phyloP scores from a whole-genome alignment of 2,888 invertebrate species.

The Lepidochrysops patricia region DNA sequence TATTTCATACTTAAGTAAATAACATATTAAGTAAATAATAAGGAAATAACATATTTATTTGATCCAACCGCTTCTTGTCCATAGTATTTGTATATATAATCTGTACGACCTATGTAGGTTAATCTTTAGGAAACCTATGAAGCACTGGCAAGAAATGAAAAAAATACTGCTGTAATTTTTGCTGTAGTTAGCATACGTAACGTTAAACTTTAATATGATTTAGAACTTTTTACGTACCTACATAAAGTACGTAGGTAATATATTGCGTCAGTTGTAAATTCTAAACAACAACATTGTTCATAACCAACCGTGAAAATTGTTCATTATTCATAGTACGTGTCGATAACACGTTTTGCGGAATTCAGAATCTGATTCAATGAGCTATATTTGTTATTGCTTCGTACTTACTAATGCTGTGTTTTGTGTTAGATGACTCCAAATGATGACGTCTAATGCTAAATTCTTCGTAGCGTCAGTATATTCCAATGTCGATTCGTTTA shows the following conservation, averaged over 20 bases:
- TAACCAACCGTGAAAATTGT: neutral
- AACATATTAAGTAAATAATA: no score
- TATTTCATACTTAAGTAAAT: no score
- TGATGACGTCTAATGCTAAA: constrained; percentile 1
- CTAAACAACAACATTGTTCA: neutral
- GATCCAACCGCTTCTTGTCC: no score
- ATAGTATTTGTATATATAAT: neutral
- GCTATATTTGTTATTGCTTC: constrained; percentile 10
- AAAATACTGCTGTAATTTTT: no score
- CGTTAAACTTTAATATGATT: no score
- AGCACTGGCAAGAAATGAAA: no score
- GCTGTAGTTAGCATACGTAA: no score
- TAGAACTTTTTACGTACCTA: no score
- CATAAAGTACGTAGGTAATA: no score
- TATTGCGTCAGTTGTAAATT: neutral
- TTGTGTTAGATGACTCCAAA: neutral
- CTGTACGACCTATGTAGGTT: no score
- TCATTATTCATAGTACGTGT: neutral
- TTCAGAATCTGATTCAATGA: constrained; percentile 7
- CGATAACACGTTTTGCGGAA: neutral
- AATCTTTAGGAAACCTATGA: no score
- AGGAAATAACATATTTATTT: no score
- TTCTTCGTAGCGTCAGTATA: neutral
- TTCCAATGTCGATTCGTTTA: neutral
- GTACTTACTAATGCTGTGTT: neutral